Evolutionary conservation across 2,888 invertebrate species (phyloP).

Genomic region (Dryadula phaetusa): DNA sequence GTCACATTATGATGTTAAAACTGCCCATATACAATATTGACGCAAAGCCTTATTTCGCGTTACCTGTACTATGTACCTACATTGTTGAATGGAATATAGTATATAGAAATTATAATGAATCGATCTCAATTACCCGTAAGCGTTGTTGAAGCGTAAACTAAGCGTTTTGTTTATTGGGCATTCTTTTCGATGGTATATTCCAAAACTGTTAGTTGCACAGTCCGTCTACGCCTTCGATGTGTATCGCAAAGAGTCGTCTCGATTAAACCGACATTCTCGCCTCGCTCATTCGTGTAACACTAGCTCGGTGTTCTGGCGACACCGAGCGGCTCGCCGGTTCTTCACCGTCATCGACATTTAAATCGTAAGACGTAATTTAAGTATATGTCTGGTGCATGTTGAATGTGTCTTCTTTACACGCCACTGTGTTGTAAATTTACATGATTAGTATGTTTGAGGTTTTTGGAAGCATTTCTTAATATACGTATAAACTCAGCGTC

Average conservation of each 20-base stretch:
- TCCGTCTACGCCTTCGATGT: slow-evolving; percentile 59
- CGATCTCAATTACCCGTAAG: slow-evolving; percentile 82
- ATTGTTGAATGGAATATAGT: slow-evolving; percentile 74
- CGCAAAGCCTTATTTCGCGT: slow-evolving; percentile 81
- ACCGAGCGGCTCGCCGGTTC: slow-evolving; percentile 47
- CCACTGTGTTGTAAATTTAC: slow-evolving; percentile 74
- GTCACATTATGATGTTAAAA: slow-evolving; percentile 42
- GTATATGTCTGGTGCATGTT: slow-evolving; percentile 75
- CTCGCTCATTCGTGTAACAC: slow-evolving; percentile 50
- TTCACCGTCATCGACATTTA: slow-evolving; percentile 59
- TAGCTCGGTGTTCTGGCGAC: slow-evolving; percentile 33
- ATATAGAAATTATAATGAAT: slow-evolving; percentile 75
- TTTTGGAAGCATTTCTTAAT: slow-evolving; percentile 80
- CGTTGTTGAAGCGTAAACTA: slow-evolving; percentile 69
- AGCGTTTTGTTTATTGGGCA: slow-evolving; percentile 60
- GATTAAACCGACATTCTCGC: slow-evolving; percentile 28
- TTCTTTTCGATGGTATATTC: slow-evolving; percentile 52
- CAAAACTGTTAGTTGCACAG: slow-evolving; percentile 53
- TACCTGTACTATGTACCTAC: slow-evolving; percentile 79
- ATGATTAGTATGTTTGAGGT: slow-evolving; percentile 70
- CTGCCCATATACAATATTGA: slow-evolving; percentile 49
- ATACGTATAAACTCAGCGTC: slow-evolving; percentile 70
- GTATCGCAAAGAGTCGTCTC: slow-evolving; percentile 45
- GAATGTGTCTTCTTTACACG: slow-evolving; percentile 80
- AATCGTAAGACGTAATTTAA: slow-evolving; percentile 62